Conservation (phyloP, 2,113 vertebrate genomes). For the Halichoeres trimaculatus region DNA sequence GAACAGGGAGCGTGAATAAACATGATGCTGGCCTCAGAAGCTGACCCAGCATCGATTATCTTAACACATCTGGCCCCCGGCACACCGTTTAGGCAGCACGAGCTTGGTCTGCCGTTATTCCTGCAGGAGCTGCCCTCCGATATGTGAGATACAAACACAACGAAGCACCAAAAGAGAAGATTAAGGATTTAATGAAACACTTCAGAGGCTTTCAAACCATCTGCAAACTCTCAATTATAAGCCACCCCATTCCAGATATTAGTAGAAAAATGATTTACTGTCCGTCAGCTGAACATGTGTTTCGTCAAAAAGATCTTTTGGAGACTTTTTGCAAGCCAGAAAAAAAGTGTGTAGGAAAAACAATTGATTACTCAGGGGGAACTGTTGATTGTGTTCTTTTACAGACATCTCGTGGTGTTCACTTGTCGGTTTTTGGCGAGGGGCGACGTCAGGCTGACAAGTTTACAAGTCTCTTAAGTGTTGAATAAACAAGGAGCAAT, state of each 20-base stretch:
- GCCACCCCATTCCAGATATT: conserved; percentile 30
- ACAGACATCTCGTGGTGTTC: too few relatives aligned
- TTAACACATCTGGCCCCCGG: conserved; percentile 33
- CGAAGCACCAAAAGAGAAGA: conserved; percentile 10
- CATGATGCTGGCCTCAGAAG: neutral
- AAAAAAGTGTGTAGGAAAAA: too few relatives aligned
- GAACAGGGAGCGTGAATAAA: conserved; percentile 33
- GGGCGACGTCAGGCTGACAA: too few relatives aligned
- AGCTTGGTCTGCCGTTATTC: conserved; percentile 21
- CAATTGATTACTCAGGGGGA: too few relatives aligned
- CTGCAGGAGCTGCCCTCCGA: conserved; percentile 34
- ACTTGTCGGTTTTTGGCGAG: too few relatives aligned
- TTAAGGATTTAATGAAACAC: conserved; percentile 47
- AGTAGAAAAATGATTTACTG: conserved; percentile 43
- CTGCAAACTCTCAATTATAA: conserved; percentile 37
- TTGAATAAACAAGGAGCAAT: too few relatives aligned
- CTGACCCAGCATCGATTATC: conserved; percentile 22
- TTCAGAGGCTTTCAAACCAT: conserved; percentile 33
- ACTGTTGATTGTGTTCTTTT: too few relatives aligned
- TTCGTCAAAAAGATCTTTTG: conserved; percentile 22
- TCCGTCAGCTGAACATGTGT: conserved; percentile 12
- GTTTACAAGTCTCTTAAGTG: too few relatives aligned
- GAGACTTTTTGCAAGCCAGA: conserved; percentile 40
- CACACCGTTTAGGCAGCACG: neutral
- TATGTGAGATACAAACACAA: conserved; percentile 28